These are phyloP conservation scores for Octodon degus DNA, from an alignment of 2,113 vertebrate genomes.

Conservation along the genomic window DNA sequence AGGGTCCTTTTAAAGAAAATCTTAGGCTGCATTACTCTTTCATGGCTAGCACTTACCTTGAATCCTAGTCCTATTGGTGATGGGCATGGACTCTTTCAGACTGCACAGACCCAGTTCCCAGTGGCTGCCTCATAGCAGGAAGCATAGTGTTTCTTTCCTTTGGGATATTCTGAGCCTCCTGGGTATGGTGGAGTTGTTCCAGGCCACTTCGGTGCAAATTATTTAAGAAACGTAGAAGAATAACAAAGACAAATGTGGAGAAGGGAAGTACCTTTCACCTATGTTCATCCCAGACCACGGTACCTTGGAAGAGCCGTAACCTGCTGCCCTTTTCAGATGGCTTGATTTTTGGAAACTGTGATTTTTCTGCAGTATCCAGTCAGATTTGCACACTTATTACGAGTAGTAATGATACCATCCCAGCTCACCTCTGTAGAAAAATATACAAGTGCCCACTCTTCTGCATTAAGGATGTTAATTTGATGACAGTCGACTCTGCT, in stretches of 20 bases:
- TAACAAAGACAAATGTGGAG: neutral
- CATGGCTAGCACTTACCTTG: neutral
- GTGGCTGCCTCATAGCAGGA: neutral
- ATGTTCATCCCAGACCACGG: neutral
- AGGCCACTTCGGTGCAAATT: neutral
- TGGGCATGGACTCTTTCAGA: neutral
- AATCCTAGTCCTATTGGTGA: neutral
- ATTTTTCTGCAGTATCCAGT: neutral
- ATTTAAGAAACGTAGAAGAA: neutral
- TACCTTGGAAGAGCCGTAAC: neutral
- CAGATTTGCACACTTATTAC: neutral
- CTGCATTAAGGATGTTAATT: neutral
- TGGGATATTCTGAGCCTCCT: neutral
- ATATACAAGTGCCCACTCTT: neutral
- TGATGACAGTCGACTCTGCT: neutral
- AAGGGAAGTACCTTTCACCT: neutral
- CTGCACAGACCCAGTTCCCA: neutral
- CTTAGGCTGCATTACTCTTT: neutral
- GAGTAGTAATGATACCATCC: neutral
- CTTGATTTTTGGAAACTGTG: slow-evolving; percentile 35
- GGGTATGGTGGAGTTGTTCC: neutral
- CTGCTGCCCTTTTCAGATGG: neutral
- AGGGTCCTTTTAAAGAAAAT: neutral
- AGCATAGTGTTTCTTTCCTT: neutral
- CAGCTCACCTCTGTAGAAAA: neutral